phyloP scores from a whole-genome alignment of 2,113 vertebrate genomes.

The Mastomys natalensis region DNA sequence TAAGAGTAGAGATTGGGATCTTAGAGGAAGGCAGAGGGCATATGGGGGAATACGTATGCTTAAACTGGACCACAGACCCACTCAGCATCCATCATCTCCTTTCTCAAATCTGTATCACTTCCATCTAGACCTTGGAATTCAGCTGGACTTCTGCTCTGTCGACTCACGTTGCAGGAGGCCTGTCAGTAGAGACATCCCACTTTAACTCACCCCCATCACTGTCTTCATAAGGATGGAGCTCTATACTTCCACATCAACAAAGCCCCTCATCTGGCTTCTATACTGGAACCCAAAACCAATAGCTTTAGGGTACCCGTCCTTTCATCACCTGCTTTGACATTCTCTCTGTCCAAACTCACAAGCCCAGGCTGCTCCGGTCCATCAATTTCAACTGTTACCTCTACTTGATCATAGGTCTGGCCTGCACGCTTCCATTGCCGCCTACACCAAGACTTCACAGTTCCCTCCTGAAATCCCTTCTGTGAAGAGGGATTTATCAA shows the following conservation, averaged over 20 bases:
- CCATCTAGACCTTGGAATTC: rapidly evolving
- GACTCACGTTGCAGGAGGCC: rapidly evolving
- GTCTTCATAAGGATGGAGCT: no score
- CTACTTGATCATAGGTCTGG: rapidly evolving
- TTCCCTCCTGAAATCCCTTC: background rate
- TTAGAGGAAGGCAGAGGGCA: background rate
- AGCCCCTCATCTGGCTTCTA: background rate
- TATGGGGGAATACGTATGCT: rapidly evolving
- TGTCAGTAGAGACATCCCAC: rapidly evolving
- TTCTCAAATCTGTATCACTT: rapidly evolving
- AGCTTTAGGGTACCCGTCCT: background rate
- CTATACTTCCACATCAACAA: rapidly evolving
- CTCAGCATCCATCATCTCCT: rapidly evolving
- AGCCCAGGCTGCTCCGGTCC: rapidly evolving
- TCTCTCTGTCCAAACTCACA: rapidly evolving
- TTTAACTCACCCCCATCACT: rapidly evolving
- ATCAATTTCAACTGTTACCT: rapidly evolving
- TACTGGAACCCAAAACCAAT: background rate
- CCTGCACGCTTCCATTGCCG: rapidly evolving
- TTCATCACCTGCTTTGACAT: rapidly evolving
- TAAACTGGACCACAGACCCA: rapidly evolving
- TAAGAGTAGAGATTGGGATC: background rate
- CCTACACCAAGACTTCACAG: no score
- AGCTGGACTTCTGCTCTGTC: rapidly evolving
- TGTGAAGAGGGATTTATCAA: background rate